Conservation (phyloP, 2,113 vertebrate genomes). For the Oenanthe melanoleuca region DNA sequence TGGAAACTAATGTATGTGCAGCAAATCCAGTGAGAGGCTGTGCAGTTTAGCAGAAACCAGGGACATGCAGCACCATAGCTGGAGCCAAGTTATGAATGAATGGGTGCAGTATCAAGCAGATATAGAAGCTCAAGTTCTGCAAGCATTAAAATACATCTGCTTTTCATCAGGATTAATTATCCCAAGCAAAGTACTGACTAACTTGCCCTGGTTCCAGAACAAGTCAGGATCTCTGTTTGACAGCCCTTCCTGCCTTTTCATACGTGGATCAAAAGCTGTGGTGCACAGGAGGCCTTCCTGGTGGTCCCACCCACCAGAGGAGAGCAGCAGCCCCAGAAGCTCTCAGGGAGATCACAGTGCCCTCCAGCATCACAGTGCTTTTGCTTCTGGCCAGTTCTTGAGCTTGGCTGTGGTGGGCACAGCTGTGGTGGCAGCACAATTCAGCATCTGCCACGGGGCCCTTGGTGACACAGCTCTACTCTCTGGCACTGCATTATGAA, state of each 20-base stretch:
- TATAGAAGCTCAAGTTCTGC: background rate
- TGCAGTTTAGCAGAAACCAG: background rate
- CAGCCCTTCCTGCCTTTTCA: background rate
- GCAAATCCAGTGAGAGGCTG: background rate
- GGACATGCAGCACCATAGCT: background rate
- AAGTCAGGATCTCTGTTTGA: background rate
- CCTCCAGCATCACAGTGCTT: background rate
- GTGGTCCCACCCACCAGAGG: background rate
- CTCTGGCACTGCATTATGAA: background rate
- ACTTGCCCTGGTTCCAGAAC: background rate
- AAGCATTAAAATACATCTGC: background rate
- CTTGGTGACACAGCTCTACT: background rate
- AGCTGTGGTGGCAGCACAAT: accelerated
- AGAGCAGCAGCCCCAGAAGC: background rate
- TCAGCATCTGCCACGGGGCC: background rate
- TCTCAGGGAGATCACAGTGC: accelerated
- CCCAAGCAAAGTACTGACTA: background rate
- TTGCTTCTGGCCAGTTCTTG: background rate
- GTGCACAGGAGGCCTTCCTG: background rate
- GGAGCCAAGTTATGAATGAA: background rate
- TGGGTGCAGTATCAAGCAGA: background rate
- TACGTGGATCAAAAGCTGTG: background rate
- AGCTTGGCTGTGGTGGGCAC: background rate
- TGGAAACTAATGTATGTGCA: background rate
- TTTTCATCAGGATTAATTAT: background rate